These are phyloP conservation scores for Riparia riparia DNA, from an alignment of 2,113 vertebrate species.

Conservation along the genomic window DNA sequence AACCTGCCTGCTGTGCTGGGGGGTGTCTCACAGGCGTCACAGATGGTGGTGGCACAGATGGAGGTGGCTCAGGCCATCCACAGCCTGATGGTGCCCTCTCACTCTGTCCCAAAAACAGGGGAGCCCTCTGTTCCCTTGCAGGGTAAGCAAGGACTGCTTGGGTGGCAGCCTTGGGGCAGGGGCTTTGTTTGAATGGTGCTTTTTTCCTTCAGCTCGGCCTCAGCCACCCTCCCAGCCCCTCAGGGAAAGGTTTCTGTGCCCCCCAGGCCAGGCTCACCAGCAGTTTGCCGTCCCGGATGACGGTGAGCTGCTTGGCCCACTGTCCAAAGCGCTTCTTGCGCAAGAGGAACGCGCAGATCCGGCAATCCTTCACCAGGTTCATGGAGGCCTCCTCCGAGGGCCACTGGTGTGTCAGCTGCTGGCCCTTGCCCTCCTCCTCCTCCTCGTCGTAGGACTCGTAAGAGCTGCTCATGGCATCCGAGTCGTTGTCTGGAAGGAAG, in stretches of 20 bases:
- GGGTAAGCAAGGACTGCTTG: rapidly evolving
- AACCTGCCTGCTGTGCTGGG: not conserved
- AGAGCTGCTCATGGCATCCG: constrained; percentile 95
- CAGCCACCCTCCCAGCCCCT: not conserved
- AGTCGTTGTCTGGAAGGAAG: constrained; percentile 90
- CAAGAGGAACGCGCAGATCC: constrained; percentile 93
- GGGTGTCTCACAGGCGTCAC: not conserved
- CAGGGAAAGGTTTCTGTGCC: not conserved
- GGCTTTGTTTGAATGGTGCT: not conserved
- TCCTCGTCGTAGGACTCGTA: constrained; percentile 98
- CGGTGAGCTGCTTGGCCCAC: constrained; percentile 95
- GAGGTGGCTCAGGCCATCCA: not conserved
- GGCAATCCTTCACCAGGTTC: constrained; percentile 88
- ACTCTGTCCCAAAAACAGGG: not conserved
- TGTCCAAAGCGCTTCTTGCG: constrained; percentile 98
- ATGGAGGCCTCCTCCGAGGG: constrained; percentile 87
- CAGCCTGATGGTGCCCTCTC: not conserved
- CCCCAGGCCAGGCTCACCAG: constrained; percentile 80
- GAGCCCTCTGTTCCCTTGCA: not conserved
- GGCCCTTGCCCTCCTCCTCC: constrained; percentile 91
- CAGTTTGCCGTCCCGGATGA: constrained; percentile 91
- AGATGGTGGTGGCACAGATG: not conserved
- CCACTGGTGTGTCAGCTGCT: constrained; percentile 86
- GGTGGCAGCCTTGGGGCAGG: not conserved
- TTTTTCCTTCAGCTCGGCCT: not conserved